Evolutionary conservation across 2,113 vertebrate genomes (phyloP), one percentile per base, ranked within the genome.

Genomic region (Nansenia antarctica): DNA sequence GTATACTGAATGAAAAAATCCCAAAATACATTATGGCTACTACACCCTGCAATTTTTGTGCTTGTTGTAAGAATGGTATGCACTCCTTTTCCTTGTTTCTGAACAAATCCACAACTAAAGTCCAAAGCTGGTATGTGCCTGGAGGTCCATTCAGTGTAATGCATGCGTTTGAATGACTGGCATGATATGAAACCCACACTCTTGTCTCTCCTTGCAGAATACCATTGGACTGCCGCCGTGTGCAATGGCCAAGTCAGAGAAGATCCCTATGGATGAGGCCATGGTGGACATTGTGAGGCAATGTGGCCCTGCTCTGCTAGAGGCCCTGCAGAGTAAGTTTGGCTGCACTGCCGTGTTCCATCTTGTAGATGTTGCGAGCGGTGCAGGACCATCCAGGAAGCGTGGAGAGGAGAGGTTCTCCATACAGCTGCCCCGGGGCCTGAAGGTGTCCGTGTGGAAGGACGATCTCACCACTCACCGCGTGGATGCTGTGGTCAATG

Each of bases 401-500:
- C 6, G 29, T 0, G 2, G 63, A 58, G 65, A 26, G 24, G 80
- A 78, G 58, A 89, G 91, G n/a, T 94, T 90, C 65, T 79, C 53
- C 54, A 80, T 65, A 64, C 68, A 0, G 2, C 18, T 95, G 22
- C 11, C 0, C 0, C 0, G 26, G 0, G 74, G 77, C 9, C 14
- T 94, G 18, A 47, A 73, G 5, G 2, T 98, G 37, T 93, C 92
- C 0, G 95, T 98, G 62, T 95, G 86, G 91, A 95, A 90, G 77
- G 94, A 74, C 14, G 94, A 98, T 86, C 92, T 99, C 29, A 91
- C 91, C 59, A 74, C 2, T 57, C 93, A 95, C 9, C 0, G 0
- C 3, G 94, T 54, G 0, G 89, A 94, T 30, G 95, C 89, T 60
- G 83, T 99, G 66, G 96, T 98, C 0, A 99, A 98, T 65, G 93